phyloP scores from a whole-genome alignment of 1,140 invertebrate species.

The Drepana arcuata region DNA sequence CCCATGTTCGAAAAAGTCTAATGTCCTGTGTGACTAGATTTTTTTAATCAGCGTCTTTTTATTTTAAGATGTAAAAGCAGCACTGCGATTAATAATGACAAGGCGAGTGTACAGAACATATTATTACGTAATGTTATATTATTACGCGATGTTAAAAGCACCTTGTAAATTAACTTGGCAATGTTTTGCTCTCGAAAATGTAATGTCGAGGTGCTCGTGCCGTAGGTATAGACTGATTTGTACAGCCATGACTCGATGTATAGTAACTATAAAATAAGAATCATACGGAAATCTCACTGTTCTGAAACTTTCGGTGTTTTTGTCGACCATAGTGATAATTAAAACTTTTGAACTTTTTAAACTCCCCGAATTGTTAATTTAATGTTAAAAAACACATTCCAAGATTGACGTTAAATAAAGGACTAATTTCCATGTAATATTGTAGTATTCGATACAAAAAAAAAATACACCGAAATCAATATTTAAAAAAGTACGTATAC shows the following conservation, averaged over 20 bases:
- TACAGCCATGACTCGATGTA: conserved; percentile 51
- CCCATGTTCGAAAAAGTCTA: too few relatives aligned
- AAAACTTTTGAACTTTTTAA: too few relatives aligned
- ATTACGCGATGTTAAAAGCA: too few relatives aligned
- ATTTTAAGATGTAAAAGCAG: too few relatives aligned
- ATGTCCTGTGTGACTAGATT: too few relatives aligned
- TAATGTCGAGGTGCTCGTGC: conserved; percentile 42
- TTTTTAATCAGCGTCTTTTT: too few relatives aligned
- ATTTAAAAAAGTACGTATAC: conserved; percentile 2
- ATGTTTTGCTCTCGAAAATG: too few relatives aligned
- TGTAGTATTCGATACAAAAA: conserved; percentile 4
- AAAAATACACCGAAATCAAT: conserved; percentile 21
- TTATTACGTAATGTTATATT: too few relatives aligned
- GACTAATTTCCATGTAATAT: neutral
- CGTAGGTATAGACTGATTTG: conserved; percentile 59
- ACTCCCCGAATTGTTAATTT: neutral
- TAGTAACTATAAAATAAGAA: too few relatives aligned
- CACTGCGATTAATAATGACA: too few relatives aligned
- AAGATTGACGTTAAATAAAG: neutral
- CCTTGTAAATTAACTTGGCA: neutral
- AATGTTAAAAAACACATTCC: neutral
- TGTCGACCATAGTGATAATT: neutral
- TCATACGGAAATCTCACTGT: too few relatives aligned
- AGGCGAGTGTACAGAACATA: neutral
- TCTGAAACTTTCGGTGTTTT: conserved; percentile 10